Evolutionary conservation across 2,797 vertebrate species (phyloP).

Genomic region (Hydrolagus colliei): DNA sequence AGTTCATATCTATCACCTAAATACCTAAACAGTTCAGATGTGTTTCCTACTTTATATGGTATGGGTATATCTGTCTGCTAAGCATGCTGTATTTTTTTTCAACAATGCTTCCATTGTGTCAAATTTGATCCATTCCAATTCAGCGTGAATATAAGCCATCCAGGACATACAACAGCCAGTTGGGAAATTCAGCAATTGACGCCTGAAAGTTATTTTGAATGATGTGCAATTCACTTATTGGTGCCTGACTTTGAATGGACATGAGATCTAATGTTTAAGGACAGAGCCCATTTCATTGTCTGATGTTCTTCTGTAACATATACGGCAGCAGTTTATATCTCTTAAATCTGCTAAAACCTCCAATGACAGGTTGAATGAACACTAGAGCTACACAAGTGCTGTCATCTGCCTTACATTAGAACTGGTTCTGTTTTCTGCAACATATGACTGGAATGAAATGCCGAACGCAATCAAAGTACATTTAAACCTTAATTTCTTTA

Average conservation of each 20-base stretch:
- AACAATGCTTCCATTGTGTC: neutral
- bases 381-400: neutral
- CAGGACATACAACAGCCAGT: neutral
- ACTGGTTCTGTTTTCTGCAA: neutral
- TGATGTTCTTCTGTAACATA: neutral
- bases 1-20: neutral
- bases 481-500: neutral
- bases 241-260: neutral
- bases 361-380: neutral
- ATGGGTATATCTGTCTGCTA: neutral
- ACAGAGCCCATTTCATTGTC: neutral
- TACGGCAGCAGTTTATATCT: neutral
- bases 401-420: neutral
- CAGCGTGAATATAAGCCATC: neutral
- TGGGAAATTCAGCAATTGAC: neutral
- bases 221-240: neutral
- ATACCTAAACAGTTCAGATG: neutral
- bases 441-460: neutral
- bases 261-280: neutral
- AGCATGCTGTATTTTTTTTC: neutral
- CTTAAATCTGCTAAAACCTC: neutral
- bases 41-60: neutral
- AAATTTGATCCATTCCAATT: neutral
- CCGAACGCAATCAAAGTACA: neutral
- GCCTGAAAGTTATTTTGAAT: neutral